Evolutionary conservation across 2,888 invertebrate genomes (phyloP).

Genomic region (Tortricodes alternella): DNA sequence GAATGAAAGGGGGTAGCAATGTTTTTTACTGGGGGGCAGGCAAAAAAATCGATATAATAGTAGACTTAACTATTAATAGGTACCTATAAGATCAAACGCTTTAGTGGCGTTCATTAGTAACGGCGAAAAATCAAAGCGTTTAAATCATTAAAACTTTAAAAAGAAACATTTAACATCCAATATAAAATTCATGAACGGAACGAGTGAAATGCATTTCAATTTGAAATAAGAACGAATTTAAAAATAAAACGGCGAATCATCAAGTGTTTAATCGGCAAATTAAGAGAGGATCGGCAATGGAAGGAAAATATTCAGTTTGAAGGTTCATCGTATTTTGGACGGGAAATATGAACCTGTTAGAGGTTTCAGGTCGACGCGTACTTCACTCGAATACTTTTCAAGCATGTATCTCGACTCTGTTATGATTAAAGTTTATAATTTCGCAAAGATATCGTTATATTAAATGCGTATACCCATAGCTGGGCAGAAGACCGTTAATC

Average conservation of each 20-base stretch:
- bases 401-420: conserved; percentile 36
- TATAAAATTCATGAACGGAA: conserved; percentile 32
- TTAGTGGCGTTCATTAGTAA: too few species aligned
- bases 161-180: not conserved
- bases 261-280: conserved; percentile 38
- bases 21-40: too few species aligned
- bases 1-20: too few species aligned
- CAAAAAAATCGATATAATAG: too few species aligned
- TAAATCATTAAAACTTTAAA: not conserved
- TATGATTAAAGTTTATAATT: too few species aligned
- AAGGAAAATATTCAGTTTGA: not conserved
- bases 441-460: too few species aligned
- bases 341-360: conserved; percentile 44
- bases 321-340: conserved; percentile 46
- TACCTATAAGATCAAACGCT: too few species aligned
- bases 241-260: conserved; percentile 50
- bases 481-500: too few species aligned
- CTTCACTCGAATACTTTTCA: conserved; percentile 42
- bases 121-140: not conserved
- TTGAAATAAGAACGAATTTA: conserved; percentile 45
- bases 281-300: conserved; percentile 27
- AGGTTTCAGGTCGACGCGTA: conserved; percentile 59
- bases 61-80: too few species aligned
- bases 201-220: conserved; percentile 40
- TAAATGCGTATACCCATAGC: too few species aligned